Percentiles rank a stretch among this genome's conserved stretches.
These are phyloP conservation scores for Diadophis punctatus DNA, from an alignment of 2,113 vertebrate species.

Conservation along the genomic window DNA sequence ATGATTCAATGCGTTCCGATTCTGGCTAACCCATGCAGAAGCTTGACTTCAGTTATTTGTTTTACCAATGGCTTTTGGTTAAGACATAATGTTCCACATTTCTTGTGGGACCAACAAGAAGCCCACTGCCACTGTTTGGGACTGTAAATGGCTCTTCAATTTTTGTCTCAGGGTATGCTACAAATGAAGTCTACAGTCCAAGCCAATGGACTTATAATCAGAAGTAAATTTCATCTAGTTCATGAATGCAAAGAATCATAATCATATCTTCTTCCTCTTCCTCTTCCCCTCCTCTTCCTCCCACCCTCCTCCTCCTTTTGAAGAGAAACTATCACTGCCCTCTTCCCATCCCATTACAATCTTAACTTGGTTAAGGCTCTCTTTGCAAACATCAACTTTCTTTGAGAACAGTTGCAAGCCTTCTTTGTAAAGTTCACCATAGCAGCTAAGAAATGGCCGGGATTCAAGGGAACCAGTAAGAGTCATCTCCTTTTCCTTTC, in stretches of 20 bases:
- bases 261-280: background rate
- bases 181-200: background rate
- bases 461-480: background rate
- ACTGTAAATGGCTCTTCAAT: background rate
- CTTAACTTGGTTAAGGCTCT: background rate
- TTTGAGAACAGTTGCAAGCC: background rate
- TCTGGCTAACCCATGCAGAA: background rate
- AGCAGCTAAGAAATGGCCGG: background rate
- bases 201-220: background rate
- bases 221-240: background rate
- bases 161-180: background rate
- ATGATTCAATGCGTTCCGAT: background rate
- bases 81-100: background rate
- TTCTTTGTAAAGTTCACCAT: background rate
- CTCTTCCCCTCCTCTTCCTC: background rate
- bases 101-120: background rate
- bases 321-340: background rate
- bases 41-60: background rate
- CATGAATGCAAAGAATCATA: background rate
- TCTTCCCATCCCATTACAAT: background rate
- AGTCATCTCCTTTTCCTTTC: background rate
- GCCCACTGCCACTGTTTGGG: background rate
- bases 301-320: background rate
- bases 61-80: background rate
- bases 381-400: background rate